phyloP scores from a whole-genome alignment of 2,113 vertebrate species.

The Tragelaphus buxtoni region DNA sequence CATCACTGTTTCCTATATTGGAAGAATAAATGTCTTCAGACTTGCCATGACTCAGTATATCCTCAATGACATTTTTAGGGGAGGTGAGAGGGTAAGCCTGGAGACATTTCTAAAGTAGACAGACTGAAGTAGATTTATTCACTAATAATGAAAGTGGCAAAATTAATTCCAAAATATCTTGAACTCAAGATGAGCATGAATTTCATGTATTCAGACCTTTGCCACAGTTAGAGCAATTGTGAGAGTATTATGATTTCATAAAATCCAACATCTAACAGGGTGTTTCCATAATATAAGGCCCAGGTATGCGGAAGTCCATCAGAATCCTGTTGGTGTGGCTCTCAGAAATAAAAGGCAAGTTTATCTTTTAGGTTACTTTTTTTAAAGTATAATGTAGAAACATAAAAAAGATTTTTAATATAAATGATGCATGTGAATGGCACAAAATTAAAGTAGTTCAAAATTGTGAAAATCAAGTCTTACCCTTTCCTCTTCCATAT shows the following conservation, averaged over 20 bases:
- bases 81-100: neutral
- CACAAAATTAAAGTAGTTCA: neutral
- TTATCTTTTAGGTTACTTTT: neutral
- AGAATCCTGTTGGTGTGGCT: neutral
- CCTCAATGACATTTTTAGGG: neutral
- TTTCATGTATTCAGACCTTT: neutral
- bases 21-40: slow-evolving; percentile 19
- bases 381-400: neutral
- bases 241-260: neutral
- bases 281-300: neutral
- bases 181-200: neutral
- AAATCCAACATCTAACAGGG: neutral
- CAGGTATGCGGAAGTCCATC: neutral
- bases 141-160: neutral
- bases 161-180: slow-evolving; percentile 2
- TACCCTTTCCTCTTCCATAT: neutral
- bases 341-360: slow-evolving; percentile 2
- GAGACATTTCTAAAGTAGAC: neutral
- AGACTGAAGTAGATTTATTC: slow-evolving; percentile 1
- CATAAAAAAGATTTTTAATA: slow-evolving; percentile 31
- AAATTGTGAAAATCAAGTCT: neutral
- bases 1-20: neutral
- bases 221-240: neutral
- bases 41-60: neutral
- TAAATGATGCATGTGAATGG: neutral